phyloP scores from a whole-genome alignment of 1,140 invertebrate genomes.

The Tetramorium simillimum region DNA sequence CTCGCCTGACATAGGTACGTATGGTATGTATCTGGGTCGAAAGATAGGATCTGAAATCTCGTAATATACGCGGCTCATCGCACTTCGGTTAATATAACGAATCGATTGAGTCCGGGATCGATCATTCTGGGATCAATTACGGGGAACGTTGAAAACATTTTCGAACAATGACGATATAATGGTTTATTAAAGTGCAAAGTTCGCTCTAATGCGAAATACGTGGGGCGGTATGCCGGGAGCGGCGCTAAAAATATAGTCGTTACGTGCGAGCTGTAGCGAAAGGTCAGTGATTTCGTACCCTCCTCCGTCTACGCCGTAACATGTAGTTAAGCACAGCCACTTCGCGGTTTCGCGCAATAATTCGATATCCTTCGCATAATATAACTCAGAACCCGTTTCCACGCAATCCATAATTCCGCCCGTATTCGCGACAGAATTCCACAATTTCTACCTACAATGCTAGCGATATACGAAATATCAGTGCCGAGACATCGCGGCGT shows the following conservation, averaged over 20 bases:
- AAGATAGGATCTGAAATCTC: conserved; percentile 23
- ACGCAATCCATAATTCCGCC: background rate
- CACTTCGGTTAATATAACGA: background rate
- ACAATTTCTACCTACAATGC: background rate
- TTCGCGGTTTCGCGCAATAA: conserved; percentile 8
- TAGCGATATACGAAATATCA: background rate
- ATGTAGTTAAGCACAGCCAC: background rate
- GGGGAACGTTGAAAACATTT: background rate
- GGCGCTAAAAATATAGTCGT: conserved; percentile 42
- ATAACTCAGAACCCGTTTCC: background rate
- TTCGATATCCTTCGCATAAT: background rate
- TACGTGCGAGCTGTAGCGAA: conserved; percentile 14
- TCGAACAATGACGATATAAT: background rate
- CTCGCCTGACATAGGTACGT: background rate
- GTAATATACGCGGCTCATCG: background rate
- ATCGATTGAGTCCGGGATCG: background rate
- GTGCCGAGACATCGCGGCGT: background rate
- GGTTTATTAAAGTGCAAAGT: conserved; percentile 35
- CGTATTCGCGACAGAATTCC: background rate
- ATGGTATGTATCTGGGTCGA: conserved; percentile 41
- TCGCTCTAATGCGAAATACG: conserved; percentile 37
- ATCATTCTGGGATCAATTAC: conserved; percentile 12
- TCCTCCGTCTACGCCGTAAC: background rate
- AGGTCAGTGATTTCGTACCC: conserved; percentile 54
- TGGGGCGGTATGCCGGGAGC: background rate